Conservation (phyloP, 2,113 vertebrate species). For the Lonchura striata region DNA sequence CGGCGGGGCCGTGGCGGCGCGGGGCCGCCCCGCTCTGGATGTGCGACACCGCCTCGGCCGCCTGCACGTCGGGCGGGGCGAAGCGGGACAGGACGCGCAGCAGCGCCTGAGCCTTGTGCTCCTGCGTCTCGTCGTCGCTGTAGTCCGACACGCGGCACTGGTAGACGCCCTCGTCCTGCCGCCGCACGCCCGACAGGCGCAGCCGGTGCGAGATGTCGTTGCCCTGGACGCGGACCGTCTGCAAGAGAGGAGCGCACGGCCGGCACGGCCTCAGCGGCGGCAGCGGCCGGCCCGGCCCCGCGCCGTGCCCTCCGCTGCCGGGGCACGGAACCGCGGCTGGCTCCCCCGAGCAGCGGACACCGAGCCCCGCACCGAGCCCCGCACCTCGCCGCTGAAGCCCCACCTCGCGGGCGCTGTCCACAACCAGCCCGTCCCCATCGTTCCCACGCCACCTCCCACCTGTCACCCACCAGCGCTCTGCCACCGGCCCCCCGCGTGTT, state of each 20-base stretch:
- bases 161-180: constrained; percentile 88
- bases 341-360: not conserved
- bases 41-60: constrained; percentile 91
- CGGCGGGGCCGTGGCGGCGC: not conserved
- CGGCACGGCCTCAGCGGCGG: not conserved
- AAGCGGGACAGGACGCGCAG: constrained; percentile 81
- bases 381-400: not conserved
- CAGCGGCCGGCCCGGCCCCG: not conserved
- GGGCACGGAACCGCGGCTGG: not conserved
- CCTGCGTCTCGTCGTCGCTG: constrained; percentile 87
- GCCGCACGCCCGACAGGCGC: constrained; percentile 86
- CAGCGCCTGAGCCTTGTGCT: constrained; percentile 85
- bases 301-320: fast-evolving
- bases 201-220: constrained; percentile 93
- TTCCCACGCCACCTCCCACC: not conserved
- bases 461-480: not conserved
- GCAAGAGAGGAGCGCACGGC: constrained; percentile 36
- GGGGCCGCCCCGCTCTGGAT: constrained; percentile 83
- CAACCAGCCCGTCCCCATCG: not conserved
- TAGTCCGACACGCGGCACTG: constrained; percentile 92
- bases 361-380: not conserved
- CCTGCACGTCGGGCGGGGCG: constrained; percentile 82
- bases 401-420: not conserved
- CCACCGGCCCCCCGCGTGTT: not conserved
- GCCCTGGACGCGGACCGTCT: constrained; percentile 93